Evolutionary conservation across 2,797 vertebrate species (phyloP), one percentile per base, ranked within the genome.

Genomic region (Sebastiscus tertius): DNA sequence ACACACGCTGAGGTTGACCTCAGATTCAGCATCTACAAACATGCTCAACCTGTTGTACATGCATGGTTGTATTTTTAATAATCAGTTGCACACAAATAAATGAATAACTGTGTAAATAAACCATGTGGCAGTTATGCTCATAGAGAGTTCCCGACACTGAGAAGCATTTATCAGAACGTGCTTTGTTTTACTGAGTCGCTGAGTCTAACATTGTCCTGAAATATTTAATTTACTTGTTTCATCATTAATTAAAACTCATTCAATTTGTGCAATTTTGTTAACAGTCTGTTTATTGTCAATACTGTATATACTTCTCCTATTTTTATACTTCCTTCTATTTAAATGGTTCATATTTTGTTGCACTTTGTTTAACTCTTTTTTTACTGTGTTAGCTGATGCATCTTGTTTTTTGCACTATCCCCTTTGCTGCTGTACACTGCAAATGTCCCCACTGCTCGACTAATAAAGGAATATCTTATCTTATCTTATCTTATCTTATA

Each of bases 1-100:
- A 11, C 77, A 64, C 55, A 10, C 5, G 0, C 33, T 65, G 67
- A 82, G 62, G 62, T 39, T 31, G 14, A 77, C 31, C 62, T 79
- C 63, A 33, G 16, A 60, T 70, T 66, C 16, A 60, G 55, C 60
- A 33, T 71, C 22, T 13, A 13, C 39, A 64, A 63, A 52, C 39
- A 56, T 2, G 11, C 65, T 52, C n/a, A 54, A 31, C 54, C 24
- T 62, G 14, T 56, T 68, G 11, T 55, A 52, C 3, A 18, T 20
- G 36, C 42, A 14, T 2, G 52, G 24, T 20, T 54, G 10, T 60
- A 49, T n/a, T 76, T 63, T 81, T 54, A 27, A 36, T 39, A 54
- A 54, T 52, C 52, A 11, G 11, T 11, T 33, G 13, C 8, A 27
- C 11, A 8, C 12, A 65, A 27, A 55, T 46, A 46, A 33, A 61